Conservation (phyloP, 1,140 invertebrate genomes). For the Globodera ellingtonae region DNA sequence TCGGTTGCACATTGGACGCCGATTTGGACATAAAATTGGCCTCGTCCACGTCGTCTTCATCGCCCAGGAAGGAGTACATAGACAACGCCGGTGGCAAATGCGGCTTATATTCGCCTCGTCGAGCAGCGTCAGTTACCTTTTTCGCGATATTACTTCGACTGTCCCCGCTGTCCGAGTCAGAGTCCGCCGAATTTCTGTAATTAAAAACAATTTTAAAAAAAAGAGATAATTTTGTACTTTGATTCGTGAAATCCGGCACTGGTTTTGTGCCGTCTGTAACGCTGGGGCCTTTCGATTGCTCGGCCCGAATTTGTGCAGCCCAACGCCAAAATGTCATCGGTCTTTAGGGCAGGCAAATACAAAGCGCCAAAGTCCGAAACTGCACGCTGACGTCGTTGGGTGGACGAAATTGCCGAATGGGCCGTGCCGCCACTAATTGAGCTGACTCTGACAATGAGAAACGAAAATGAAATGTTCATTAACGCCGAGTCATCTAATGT, state of each 20-base stretch:
- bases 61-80: conserved; percentile 52
- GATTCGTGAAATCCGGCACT: neutral
- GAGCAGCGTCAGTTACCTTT: conserved; percentile 29
- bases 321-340: conserved; percentile 54
- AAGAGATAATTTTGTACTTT: conserved; percentile 14
- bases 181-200: conserved; percentile 16
- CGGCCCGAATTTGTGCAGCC: conserved; percentile 22
- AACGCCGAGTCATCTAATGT: too few species aligned
- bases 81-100: conserved; percentile 49
- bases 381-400: conserved; percentile 52
- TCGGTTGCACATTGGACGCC: conserved; percentile 1
- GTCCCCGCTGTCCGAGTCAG: conserved; percentile 22
- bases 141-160: conserved; percentile 48
- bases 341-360: conserved; percentile 54
- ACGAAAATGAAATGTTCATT: too few species aligned
- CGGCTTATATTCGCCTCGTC: conserved; percentile 49
- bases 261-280: conserved; percentile 31
- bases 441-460: conserved; percentile 9
- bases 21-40: conserved; percentile 28
- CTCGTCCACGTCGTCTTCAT: conserved; percentile 50
- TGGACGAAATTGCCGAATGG: conserved; percentile 40
- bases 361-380: conserved; percentile 63
- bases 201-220: neutral
- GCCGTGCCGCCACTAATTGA: neutral
- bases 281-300: conserved; percentile 22